Evolutionary conservation across 2,888 invertebrate genomes (phyloP).

Genomic region (Eustalomyia histrio): DNA sequence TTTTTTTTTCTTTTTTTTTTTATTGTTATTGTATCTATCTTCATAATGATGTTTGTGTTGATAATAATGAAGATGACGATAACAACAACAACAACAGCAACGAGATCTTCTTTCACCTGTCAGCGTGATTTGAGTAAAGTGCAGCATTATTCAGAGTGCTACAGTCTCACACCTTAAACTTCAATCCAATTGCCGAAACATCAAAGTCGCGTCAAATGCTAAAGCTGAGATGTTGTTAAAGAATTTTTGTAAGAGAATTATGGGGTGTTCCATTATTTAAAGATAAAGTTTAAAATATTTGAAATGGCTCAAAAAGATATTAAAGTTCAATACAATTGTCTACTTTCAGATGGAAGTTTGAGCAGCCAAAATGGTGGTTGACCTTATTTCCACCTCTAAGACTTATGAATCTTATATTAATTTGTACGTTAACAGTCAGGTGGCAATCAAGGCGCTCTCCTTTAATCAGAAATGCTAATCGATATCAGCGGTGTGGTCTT

Average conservation of each 20-base stretch:
- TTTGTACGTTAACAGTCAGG: too few species aligned
- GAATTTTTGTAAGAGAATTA: constrained; percentile 20
- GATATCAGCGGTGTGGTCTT: too few species aligned
- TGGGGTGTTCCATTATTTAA: constrained; percentile 20
- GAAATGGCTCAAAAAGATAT: too few species aligned
- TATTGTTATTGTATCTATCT: constrained; percentile 27
- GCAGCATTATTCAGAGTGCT: constrained; percentile 60
- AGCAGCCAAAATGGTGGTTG: too few species aligned
- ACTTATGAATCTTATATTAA: too few species aligned
- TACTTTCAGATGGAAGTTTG: too few species aligned
- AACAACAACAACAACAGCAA: constrained; percentile 21
- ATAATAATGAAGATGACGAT: constrained; percentile 6
- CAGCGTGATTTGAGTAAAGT: constrained; percentile 64
- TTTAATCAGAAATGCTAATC: too few species aligned
- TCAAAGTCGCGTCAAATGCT: constrained; percentile 64
- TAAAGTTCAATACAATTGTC: too few species aligned
- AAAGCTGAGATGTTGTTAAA: constrained; percentile 47
- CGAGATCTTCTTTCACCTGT: constrained; percentile 62
- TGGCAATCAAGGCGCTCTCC: too few species aligned
- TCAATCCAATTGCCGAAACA: constrained; percentile 66
- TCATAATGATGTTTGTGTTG: constrained; percentile 20
- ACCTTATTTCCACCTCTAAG: too few species aligned
- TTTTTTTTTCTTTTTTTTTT: too few species aligned
- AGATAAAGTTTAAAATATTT: too few species aligned
- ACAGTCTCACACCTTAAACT: constrained; percentile 64